These are phyloP conservation scores for Athalia rosae DNA, from an alignment of 2,888 invertebrate species.

Conservation along the genomic window DNA sequence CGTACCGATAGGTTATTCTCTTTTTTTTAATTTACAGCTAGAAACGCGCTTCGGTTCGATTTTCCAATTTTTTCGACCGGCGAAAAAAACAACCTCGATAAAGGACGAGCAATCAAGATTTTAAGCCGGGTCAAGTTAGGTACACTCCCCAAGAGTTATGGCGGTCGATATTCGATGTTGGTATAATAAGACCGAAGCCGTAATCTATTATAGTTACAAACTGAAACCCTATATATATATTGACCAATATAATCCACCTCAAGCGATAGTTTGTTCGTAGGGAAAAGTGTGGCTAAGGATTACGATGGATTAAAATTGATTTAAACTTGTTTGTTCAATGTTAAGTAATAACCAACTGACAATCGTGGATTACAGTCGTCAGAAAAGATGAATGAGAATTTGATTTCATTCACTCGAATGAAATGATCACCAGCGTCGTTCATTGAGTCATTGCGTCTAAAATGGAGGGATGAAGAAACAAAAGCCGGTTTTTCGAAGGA, in stretches of 20 bases:
- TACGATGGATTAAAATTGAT: slow-evolving; percentile 29
- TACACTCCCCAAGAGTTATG: not conserved
- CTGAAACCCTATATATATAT: slow-evolving; percentile 8
- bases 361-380: not conserved
- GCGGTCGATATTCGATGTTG: not conserved
- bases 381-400: not conserved
- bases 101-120: not conserved
- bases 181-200: not conserved
- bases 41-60: not conserved
- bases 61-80: not conserved
- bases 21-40: too few relatives aligned
- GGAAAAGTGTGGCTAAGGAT: slow-evolving; percentile 22
- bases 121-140: slow-evolving; percentile 2
- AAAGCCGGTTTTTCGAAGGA: too few relatives aligned
- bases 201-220: slow-evolving; percentile 31
- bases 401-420: not conserved
- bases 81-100: not conserved
- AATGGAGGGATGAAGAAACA: too few relatives aligned
- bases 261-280: slow-evolving; percentile 16
- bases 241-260: slow-evolving; percentile 23
- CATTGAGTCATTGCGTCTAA: too few relatives aligned
- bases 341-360: slow-evolving; percentile 25
- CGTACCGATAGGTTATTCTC: too few relatives aligned
- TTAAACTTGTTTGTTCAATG: slow-evolving; percentile 22
- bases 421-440: too few relatives aligned